These are phyloP conservation scores for Atta texana DNA, from an alignment of 1,140 invertebrate genomes.

Conservation along the genomic window DNA sequence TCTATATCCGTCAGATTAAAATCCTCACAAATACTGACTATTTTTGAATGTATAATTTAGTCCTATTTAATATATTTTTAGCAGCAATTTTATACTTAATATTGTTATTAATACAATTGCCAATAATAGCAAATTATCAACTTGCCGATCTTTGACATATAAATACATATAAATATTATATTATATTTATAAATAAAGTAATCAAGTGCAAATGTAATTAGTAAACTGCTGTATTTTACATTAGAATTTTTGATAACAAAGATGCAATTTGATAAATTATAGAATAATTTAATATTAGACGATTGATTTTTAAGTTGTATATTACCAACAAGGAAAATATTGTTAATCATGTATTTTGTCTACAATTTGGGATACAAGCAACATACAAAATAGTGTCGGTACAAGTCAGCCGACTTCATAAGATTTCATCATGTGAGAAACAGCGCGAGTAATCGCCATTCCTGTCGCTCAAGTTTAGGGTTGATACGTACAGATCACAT, in stretches of 20 bases:
- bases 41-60: not conserved
- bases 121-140: conserved; percentile 2
- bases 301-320: not conserved
- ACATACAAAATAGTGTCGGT: not conserved
- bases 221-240: not conserved
- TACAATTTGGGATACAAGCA: not conserved
- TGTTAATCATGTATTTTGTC: not conserved
- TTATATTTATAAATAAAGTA: not conserved
- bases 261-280: not conserved
- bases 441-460: conserved; percentile 40
- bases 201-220: not conserved
- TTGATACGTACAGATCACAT: conserved; percentile 70
- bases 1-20: not conserved
- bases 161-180: not conserved
- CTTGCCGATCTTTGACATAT: not conserved
- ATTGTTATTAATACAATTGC: not conserved
- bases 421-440: conserved; percentile 30
- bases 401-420: not conserved
- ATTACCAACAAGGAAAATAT: not conserved
- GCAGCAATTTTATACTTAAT: not conserved
- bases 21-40: not conserved
- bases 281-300: conserved; percentile 3
- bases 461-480: conserved; percentile 72
- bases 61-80: not conserved
- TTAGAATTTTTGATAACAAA: not conserved